A percentile compares a stretch with the other conserved stretches of the same genome.
Evolutionary conservation across 2,113 vertebrate genomes (phyloP).

Genomic region (Hiodon tergisus): DNA sequence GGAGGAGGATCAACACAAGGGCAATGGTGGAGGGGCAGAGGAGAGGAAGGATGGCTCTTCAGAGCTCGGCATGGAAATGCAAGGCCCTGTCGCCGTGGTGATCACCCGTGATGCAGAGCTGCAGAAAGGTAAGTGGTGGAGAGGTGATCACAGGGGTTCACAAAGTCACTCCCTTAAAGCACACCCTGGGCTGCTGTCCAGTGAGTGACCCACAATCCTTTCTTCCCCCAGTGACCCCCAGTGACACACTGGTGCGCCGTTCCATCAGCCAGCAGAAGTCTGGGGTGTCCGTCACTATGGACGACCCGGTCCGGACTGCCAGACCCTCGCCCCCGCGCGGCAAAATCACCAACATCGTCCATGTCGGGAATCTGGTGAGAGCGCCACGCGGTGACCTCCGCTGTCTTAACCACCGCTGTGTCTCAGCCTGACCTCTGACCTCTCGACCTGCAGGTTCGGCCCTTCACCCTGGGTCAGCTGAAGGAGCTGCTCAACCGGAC

Average conservation of each 20-base stretch:
- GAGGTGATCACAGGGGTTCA: background rate
- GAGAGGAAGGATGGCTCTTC: conserved; percentile 49
- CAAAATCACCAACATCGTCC: conserved; percentile 76
- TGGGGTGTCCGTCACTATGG: conserved; percentile 80
- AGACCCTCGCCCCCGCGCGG: conserved; percentile 75
- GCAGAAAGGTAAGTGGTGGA: conserved; percentile 67
- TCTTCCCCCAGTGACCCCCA: conserved; percentile 64
- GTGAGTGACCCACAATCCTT: too few species aligned
- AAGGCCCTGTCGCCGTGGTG: conserved; percentile 35
- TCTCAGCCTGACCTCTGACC: background rate
- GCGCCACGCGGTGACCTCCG: background rate
- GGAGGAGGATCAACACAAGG: conserved; percentile 56
- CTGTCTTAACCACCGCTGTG: background rate
- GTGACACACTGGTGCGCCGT: conserved; percentile 75
- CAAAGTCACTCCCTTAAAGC: background rate
- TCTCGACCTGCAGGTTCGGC: conserved; percentile 65
- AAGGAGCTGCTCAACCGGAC: conserved; percentile 82
- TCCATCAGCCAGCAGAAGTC: conserved; percentile 86
- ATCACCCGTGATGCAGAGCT: conserved; percentile 58
- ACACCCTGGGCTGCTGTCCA: background rate
- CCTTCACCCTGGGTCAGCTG: conserved; percentile 82
- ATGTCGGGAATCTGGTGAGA: conserved; percentile 83
- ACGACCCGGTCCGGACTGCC: conserved; percentile 74
- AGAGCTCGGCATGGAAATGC: conserved; percentile 62
- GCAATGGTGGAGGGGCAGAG: conserved; percentile 48